Conservation (phyloP, 2,888 invertebrate genomes). For the Macrophya alboannulata region DNA sequence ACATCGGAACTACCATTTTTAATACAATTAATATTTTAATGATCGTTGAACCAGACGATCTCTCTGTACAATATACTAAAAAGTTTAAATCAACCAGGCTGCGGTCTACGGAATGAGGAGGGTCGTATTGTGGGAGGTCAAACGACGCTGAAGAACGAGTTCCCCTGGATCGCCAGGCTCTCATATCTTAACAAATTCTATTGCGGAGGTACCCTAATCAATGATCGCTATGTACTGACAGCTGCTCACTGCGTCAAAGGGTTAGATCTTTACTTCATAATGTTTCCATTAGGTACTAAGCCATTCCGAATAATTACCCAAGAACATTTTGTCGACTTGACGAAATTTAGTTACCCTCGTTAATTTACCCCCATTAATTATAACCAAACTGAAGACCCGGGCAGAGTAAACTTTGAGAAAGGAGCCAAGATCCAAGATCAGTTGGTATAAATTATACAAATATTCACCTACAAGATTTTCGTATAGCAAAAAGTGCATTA, state of each 20-base stretch:
- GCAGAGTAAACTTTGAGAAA: background rate
- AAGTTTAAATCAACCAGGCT: constrained; percentile 82
- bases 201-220: constrained; percentile 94
- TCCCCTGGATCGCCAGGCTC: constrained; percentile 94
- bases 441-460: background rate
- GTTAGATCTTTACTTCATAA: constrained; percentile 79
- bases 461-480: background rate
- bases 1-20: background rate
- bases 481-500: background rate
- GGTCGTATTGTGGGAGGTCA: constrained; percentile 92
- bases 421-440: background rate
- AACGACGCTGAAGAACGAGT: constrained; percentile 89
- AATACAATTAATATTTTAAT: background rate
- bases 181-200: constrained; percentile 95
- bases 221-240: constrained; percentile 93
- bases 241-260: constrained; percentile 96
- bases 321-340: background rate
- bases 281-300: background rate
- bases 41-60: background rate
- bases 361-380: background rate
- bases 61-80: background rate
- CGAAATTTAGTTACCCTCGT: background rate
- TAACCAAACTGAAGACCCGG: background rate
- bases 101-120: constrained; percentile 92
- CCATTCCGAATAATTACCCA: background rate